phyloP scores from a whole-genome alignment of 2,797 vertebrate species.

The Acanthurus leucopareius region DNA sequence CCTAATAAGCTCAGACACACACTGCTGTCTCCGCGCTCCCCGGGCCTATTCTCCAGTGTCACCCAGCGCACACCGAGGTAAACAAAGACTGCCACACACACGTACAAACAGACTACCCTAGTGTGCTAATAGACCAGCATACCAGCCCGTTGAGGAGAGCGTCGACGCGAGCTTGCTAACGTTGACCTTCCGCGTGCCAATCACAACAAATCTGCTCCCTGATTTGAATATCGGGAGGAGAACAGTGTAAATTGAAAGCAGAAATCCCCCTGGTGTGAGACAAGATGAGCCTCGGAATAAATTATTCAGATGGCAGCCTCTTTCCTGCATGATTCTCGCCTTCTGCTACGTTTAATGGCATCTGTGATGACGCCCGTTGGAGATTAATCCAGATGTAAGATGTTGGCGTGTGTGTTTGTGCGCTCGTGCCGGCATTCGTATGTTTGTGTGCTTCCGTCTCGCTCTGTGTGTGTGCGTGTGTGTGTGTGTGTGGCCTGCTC shows the following conservation, averaged over 20 bases:
- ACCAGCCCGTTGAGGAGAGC: slow-evolving; percentile 72
- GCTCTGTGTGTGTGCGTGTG: slow-evolving; percentile 14
- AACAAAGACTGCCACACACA: slow-evolving; percentile 78
- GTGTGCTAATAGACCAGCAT: slow-evolving; percentile 75
- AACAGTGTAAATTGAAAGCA: slow-evolving; percentile 81
- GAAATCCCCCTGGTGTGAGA: slow-evolving; percentile 83
- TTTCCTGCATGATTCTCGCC: slow-evolving; percentile 82
- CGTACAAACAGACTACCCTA: slow-evolving; percentile 45
- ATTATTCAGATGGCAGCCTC: slow-evolving; percentile 86
- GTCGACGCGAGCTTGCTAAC: slow-evolving; percentile 64
- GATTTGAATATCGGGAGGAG: slow-evolving; percentile 79
- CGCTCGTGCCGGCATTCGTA: slow-evolving; percentile 4
- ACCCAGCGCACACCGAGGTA: slow-evolving; percentile 73
- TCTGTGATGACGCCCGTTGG: slow-evolving; percentile 84
- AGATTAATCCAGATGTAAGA: slow-evolving; percentile 87
- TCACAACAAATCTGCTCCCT: slow-evolving; percentile 80
- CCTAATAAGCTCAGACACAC: slow-evolving; percentile 85
- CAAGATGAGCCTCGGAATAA: slow-evolving; percentile 84
- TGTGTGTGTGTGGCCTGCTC: slow-evolving; percentile 68
- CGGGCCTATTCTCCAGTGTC: slow-evolving; percentile 81
- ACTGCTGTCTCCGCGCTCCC: slow-evolving; percentile 74
- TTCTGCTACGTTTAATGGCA: slow-evolving; percentile 85
- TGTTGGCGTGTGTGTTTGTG: slow-evolving; percentile 46
- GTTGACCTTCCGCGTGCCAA: slow-evolving; percentile 82
- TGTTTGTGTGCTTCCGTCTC: background rate